Evolutionary conservation across 2,888 invertebrate species (phyloP), one percentile per base, ranked within the genome.

Genomic region (Serripes groenlandicus): DNA sequence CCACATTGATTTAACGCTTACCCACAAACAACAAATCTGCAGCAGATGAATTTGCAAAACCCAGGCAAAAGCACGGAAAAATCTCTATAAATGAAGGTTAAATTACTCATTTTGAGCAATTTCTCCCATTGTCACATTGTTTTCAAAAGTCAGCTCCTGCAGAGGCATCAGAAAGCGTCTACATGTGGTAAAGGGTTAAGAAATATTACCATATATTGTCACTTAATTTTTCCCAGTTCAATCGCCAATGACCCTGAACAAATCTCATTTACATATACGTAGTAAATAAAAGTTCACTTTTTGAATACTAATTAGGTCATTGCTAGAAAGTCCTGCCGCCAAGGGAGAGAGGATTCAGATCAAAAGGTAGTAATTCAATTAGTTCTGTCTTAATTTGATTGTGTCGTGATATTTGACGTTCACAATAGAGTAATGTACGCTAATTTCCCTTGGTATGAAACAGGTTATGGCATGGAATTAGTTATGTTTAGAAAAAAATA

Each of bases 241-340:
- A 62, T 34, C n/a, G 32, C 62, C 62, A 15, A 3, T n/a, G 11
- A 34, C n/a, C 1, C 11, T 15, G 15, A 34, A 62, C 34, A 34
- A 62, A 62, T 62, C 62, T 32, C 62, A 62, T 62, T 62, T 62
- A 28, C 62, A 62, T 62, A 34, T 32, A 62, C n/a, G n/a, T 62
- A 15, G 62, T 34, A 62, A 5, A 34, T 34, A n/a, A 28, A 62
- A 34, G 30, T 62, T 30, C 62, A 30, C 34, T 62, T 62, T 62
- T 34, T 62, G 62, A 34, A 62, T 62, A 62, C 30, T 62, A 34
- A 62, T 30, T 34, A 62, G 62, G 32, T 62, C 62, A 62, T 62
- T 28, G 11, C 3, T 28, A 58, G 58, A 5, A 15, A n/a, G 4
- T n/a, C 28, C 26, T 3, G n/a, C 26, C 58, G 9, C 11, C 26